Base-by-base conservation (phyloP, 2,797 vertebrate species). In the Bovichtus diacanthus region DNA sequence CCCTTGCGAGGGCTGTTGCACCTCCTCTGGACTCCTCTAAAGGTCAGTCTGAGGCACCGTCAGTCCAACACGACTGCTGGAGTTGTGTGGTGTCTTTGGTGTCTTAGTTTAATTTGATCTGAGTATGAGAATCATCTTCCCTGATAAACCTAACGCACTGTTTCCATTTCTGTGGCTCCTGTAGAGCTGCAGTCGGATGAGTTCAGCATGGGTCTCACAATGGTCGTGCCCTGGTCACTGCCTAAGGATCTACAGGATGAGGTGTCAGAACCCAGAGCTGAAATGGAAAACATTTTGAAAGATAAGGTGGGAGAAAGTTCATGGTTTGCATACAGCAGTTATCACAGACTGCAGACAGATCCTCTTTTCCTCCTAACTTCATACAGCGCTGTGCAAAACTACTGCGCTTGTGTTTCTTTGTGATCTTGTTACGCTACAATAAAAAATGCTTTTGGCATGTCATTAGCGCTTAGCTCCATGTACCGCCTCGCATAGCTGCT, bases 211-310 rank as follows among this genome's bases (percentile, higher is more conserved):
- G 21, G 34, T 44, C 71, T 93, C 39, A 64, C 29, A 0, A 4
- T 94, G 60, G 50, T 94, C 0, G 70, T 94, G 23, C 91, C 93
- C 4, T 94, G 93, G 91, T 70, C 67, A 0, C 68, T 90, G 53
- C 76, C 87, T 8, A 62, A 76, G 0, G 62, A 85, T 3, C 39
- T 91, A 0, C 19, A 69, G 27, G 78, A 85, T 0, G 21, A 69
- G 0, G 0, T 0, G 1, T 86, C 81, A 3, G 87, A 92, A 49
- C 51, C 81, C 2, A 87, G 76, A 80, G n/a, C 41, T 1, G 5
- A 76, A n/a, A 66, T 94, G 38, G 73, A 27, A 46, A 46, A 58
- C 13, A 76, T 92, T 13, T 39, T 91, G 43, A 74, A 78, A 69
- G 60, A 87, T 10, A 85, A 86, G 85, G 94, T 93, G 36, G 60